Evolutionary conservation across 2,113 vertebrate species (phyloP).

Genomic region (Nerophis ophidion): DNA sequence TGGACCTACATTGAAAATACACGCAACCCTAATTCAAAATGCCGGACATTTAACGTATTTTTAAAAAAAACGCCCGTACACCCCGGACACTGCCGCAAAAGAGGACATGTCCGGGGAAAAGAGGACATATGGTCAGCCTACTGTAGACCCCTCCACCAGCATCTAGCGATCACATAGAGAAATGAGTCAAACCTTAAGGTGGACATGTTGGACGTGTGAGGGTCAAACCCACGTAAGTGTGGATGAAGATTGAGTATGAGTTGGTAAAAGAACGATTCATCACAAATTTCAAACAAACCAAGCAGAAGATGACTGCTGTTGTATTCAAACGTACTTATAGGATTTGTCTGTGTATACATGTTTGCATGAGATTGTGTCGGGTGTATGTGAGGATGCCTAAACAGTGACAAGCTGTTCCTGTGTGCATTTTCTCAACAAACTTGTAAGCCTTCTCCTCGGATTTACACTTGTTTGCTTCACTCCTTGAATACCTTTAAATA

Average conservation of each 20-base stretch:
- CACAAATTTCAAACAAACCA: constrained; percentile 63
- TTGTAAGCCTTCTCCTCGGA: constrained; percentile 27
- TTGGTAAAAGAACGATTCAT: constrained; percentile 52
- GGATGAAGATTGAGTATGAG: constrained; percentile 45
- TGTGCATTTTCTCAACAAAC: constrained; percentile 32
- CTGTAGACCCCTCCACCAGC: constrained; percentile 31
- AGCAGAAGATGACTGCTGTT: constrained; percentile 55
- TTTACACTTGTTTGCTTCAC: constrained; percentile 20
- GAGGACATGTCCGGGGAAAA: no score
- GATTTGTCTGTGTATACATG: constrained; percentile 60
- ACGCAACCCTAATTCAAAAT: no score
- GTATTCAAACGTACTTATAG: constrained; percentile 50
- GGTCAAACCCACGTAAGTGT: constrained; percentile 39
- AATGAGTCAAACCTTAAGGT: constrained; percentile 50
- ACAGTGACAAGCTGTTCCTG: constrained; percentile 48
- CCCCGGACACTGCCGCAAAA: no score
- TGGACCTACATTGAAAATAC: no score
- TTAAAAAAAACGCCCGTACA: no score
- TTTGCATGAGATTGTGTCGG: constrained; percentile 38
- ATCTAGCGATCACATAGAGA: constrained; percentile 41
- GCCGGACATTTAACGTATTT: no score
- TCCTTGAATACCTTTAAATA: constrained; percentile 23
- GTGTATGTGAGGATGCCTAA: constrained; percentile 44
- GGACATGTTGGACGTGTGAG: constrained; percentile 12
- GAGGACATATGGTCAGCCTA: no score